Evolutionary conservation across 2,113 vertebrate genomes (phyloP), one percentile per base, ranked within the genome.

Genomic region (Penelope pileata): DNA sequence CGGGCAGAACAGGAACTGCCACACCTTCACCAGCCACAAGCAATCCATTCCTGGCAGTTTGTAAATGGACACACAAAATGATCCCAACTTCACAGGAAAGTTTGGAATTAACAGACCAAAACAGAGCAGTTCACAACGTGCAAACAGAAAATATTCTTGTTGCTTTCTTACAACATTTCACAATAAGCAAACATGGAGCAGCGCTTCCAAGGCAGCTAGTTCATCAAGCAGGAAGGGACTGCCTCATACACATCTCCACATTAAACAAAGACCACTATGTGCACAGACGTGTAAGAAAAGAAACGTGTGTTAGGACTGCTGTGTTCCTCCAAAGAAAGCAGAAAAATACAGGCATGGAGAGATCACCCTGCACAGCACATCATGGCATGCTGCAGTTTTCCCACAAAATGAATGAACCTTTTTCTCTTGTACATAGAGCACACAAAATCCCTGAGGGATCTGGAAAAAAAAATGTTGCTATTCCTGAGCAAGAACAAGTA

Each of bases 1-100:
- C 7, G 13, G 26, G 74, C 84, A 82, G 43, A 82, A 73, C 30
- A 89, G 83, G 45, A 84, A 92, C 66, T 82, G 75, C 85, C 79
- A 88, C 90, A 80, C 82, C 87, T 48, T 64, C 62, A 48, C 21
- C 26, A 29, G 38, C 87, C 56, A 45, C 42, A 16, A 9, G 47
- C 0, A 0, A 43, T 19, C 69, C 58, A 27, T 36, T 34, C 81
- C 69, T 19, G 30, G 15, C 29, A 27, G 6, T 7, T 64, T 36
- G 72, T 30, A 75, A 47, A 72, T 0, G 13, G 38, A 32, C 34
- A 43, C 14, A 42, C 22, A 6, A 76, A 73, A 76, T 11, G 23
- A 16, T 51, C 47, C 26, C 16, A 26, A 23, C 6, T 10, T 67
- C 48, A 24, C 29, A 12, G 29, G 53, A 81, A 43, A 8, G 9